Percentiles rank a stretch among this genome's conserved stretches.
phyloP scores from a whole-genome alignment of 2,797 vertebrate genomes.

The Coregonus suidteri region DNA sequence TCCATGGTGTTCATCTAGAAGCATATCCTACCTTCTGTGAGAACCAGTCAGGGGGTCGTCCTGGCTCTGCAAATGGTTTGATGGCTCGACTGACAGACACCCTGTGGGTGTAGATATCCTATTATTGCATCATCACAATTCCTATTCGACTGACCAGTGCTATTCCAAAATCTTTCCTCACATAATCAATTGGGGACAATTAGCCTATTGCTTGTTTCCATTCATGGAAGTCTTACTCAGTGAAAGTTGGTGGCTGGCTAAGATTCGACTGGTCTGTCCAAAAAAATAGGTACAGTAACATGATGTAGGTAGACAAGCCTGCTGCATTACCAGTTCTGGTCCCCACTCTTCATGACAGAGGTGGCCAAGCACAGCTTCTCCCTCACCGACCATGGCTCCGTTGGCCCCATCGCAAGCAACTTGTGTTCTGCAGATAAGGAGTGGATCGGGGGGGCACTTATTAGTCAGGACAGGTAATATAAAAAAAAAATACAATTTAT shows the following conservation, averaged over 20 bases:
- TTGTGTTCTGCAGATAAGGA: slow-evolving; percentile 85
- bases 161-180: background rate
- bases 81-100: slow-evolving; percentile 97
- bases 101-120: slow-evolving; percentile 70
- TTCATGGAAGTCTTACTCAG: background rate
- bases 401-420: slow-evolving; percentile 87
- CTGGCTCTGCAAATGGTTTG: slow-evolving; percentile 94
- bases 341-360: slow-evolving; percentile 96
- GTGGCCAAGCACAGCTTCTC: slow-evolving; percentile 97
- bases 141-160: background rate
- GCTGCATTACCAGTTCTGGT: slow-evolving; percentile 92
- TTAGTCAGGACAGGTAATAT: background rate
- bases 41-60: slow-evolving; percentile 95
- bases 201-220: background rate
- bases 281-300: background rate
- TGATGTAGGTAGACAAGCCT: background rate
- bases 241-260: background rate
- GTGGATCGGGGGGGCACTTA: background rate
- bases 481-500: background rate
- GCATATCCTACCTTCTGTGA: slow-evolving; percentile 87
- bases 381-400: slow-evolving; percentile 93
- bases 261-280: background rate
- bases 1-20: slow-evolving; percentile 20
- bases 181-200: background rate
- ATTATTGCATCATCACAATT: background rate